Evolutionary conservation across 2,113 vertebrate species (phyloP).

Genomic region (Saguinus midas): DNA sequence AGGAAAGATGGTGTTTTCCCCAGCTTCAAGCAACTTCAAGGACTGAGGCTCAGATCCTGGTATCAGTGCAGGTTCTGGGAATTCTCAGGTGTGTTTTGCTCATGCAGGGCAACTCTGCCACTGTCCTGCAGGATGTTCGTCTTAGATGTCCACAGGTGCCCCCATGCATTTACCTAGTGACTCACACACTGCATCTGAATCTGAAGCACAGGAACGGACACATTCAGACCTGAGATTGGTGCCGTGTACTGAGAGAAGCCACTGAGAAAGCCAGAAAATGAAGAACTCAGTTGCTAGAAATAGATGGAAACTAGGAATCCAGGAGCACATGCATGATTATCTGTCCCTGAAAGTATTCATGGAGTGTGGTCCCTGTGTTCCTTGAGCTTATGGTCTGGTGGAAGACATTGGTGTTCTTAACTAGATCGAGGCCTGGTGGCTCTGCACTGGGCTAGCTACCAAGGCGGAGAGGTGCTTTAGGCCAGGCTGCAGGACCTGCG

Average conservation of each 20-base stretch:
- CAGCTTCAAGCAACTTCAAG: background rate
- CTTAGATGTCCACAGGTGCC: background rate
- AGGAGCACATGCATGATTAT: background rate
- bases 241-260: too few species aligned
- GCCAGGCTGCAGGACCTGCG: too few species aligned
- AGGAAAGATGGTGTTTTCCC: background rate
- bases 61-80: background rate
- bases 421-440: too few species aligned
- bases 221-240: background rate
- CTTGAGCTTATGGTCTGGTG: background rate
- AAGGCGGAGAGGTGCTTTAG: background rate
- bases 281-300: background rate
- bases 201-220: background rate
- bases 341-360: background rate
- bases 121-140: background rate
- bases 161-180: accelerated
- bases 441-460: too few species aligned
- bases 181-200: too few species aligned
- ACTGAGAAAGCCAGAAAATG: background rate
- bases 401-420: background rate
- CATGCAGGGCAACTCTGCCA: accelerated
- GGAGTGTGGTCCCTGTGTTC: background rate
- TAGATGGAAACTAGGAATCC: background rate
- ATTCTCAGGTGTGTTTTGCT: background rate
- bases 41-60: background rate